phyloP scores from a whole-genome alignment of 2,888 invertebrate species.

The Stegana nigrithorax region DNA sequence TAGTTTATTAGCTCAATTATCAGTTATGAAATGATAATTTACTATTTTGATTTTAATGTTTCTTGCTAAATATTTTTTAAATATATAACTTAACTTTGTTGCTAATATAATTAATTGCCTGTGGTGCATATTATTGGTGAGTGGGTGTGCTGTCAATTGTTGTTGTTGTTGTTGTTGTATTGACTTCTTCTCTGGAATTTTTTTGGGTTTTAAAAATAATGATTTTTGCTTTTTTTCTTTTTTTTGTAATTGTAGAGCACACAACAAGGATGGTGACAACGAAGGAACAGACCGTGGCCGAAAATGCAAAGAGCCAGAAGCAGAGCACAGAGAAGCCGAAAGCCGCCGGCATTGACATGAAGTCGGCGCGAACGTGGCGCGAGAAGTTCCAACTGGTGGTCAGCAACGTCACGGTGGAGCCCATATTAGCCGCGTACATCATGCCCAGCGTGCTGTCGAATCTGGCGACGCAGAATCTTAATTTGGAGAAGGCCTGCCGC shows the following conservation, averaged over 20 bases:
- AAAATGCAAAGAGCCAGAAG: not conserved
- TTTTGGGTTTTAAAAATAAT: too few species aligned
- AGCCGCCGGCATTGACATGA: conserved; percentile 4
- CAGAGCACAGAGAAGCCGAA: conserved; percentile 4
- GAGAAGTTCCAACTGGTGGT: conserved; percentile 70
- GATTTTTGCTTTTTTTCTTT: not conserved
- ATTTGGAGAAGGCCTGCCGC: conserved; percentile 87
- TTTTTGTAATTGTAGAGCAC: not conserved
- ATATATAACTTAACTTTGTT: too few species aligned
- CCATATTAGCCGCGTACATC: conserved; percentile 74
- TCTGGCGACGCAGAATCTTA: conserved; percentile 85
- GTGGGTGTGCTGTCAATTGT: too few species aligned
- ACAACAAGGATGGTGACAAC: too few species aligned
- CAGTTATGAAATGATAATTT: too few species aligned
- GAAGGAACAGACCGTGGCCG: not conserved
- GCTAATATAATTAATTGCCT: too few species aligned
- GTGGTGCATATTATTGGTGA: too few species aligned
- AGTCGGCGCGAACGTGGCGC: conserved; percentile 50
- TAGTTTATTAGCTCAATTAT: too few species aligned
- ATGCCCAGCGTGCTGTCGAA: conserved; percentile 77
- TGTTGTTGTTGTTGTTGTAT: too few species aligned
- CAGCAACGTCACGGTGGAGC: conserved; percentile 76
- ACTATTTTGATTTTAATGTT: too few species aligned
- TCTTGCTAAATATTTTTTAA: too few species aligned
- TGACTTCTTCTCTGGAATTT: too few species aligned